Evolutionary conservation across 92 coral and sea anemone species (phyloP).

Genomic region (Epizoanthus stellaris): DNA sequence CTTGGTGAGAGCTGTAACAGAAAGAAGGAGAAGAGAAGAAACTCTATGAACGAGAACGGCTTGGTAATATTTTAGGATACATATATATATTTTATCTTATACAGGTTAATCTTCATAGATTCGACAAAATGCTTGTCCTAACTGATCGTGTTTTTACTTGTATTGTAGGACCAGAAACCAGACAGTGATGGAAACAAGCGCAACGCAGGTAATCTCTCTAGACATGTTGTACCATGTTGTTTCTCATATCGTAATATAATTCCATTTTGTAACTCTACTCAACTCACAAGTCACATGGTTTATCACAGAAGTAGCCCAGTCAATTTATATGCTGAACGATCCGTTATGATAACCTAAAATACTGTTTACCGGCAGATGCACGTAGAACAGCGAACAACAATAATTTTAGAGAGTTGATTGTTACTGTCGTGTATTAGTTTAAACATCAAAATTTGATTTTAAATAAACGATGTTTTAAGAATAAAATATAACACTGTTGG

Average conservation of each 20-base stretch:
- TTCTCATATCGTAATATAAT: not conserved
- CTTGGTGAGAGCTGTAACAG: slow-evolving; percentile 20
- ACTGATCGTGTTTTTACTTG: not conserved
- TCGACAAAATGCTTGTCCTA: not conserved
- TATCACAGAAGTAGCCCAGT: not conserved
- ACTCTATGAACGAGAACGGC: slow-evolving; percentile 27
- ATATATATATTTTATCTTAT: not conserved
- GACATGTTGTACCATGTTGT: not conserved
- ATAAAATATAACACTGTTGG: not conserved
- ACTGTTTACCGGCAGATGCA: not conserved
- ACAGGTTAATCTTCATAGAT: not conserved
- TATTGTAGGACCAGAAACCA: slow-evolving; percentile 13
- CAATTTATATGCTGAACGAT: not conserved
- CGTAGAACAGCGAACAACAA: not conserved
- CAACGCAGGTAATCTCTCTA: slow-evolving; percentile 21
- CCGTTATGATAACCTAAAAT: not conserved
- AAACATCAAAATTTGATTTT: not conserved
- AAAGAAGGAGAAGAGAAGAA: not conserved
- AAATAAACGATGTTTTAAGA: not conserved
- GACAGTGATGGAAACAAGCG: not conserved
- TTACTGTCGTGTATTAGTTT: not conserved
- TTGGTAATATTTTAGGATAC: not conserved
- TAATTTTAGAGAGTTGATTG: not conserved
- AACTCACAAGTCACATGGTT: not conserved
- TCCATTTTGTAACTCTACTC: not conserved